A percentile compares a stretch with the other conserved stretches of the same genome.
phyloP scores from a whole-genome alignment of 2,888 invertebrate genomes.

The Melinopterus prodromus region DNA sequence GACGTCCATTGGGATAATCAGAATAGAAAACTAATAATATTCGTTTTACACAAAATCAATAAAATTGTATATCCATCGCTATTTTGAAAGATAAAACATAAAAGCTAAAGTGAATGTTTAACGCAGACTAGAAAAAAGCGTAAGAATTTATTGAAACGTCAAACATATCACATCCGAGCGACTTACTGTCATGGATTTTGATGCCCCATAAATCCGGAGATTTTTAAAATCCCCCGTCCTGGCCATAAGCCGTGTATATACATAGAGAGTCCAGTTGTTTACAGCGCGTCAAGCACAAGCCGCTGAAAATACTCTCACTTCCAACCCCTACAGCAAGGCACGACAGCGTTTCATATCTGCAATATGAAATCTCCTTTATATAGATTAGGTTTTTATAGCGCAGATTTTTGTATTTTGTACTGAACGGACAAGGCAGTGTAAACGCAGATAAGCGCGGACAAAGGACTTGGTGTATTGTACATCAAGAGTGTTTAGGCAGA shows the following conservation, averaged over 20 bases:
- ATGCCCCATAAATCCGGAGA: conserved; percentile 40
- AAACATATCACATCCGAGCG: conserved; percentile 28
- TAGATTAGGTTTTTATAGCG: neutral
- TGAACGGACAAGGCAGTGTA: neutral
- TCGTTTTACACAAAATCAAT: neutral
- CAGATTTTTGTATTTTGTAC: neutral
- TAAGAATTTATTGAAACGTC: conserved; percentile 28
- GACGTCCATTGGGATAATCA: too few relatives aligned
- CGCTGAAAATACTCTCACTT: neutral
- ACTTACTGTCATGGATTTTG: conserved; percentile 37
- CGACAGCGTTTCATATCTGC: neutral
- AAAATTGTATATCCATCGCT: neutral
- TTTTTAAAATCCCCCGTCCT: conserved; percentile 39
- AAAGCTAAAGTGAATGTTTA: neutral
- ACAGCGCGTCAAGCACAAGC: conserved; percentile 21
- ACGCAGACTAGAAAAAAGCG: neutral
- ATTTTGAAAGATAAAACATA: neutral
- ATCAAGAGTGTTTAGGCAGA: neutral
- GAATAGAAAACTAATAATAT: neutral
- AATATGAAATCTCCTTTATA: neutral
- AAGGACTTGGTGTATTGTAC: neutral
- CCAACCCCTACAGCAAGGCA: neutral
- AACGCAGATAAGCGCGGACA: neutral
- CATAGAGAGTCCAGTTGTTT: conserved; percentile 33
- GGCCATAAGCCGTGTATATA: conserved; percentile 26